These are phyloP conservation scores for Gouania willdenowi DNA, from an alignment of 2,797 vertebrate species.

Conservation along the genomic window DNA sequence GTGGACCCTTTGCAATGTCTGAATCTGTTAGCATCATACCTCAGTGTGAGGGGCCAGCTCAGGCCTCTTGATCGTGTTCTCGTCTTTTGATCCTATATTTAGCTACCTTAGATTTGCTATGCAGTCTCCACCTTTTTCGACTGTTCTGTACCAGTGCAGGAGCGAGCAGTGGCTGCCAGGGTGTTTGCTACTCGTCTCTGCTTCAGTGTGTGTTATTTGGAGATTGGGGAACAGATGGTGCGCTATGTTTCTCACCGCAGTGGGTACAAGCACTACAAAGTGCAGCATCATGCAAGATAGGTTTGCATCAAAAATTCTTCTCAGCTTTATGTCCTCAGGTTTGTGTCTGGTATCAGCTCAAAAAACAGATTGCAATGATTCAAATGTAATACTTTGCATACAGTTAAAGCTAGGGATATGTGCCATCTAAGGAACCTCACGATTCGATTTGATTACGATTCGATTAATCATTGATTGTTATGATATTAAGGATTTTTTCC, in stretches of 20 bases:
- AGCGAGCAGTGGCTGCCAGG: conserved; percentile 27
- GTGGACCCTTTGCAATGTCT: conserved; percentile 47
- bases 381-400: too few species aligned
- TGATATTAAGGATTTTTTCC: too few species aligned
- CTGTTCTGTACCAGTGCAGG: conserved; percentile 40
- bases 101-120: conserved; percentile 27
- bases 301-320: conserved; percentile 45
- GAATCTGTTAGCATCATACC: conserved; percentile 58
- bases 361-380: too few species aligned
- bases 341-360: not conserved
- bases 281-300: conserved; percentile 54
- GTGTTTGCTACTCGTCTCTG: conserved; percentile 40
- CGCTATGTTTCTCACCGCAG: conserved; percentile 48
- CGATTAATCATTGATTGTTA: too few species aligned
- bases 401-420: too few species aligned
- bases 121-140: conserved; percentile 35
- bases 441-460: too few species aligned
- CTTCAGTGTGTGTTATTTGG: conserved; percentile 42
- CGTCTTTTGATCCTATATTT: conserved; percentile 57
- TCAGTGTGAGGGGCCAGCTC: conserved; percentile 29
- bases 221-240: conserved; percentile 66
- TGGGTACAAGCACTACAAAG: conserved; percentile 51
- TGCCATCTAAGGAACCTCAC: too few species aligned
- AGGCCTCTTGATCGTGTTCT: conserved; percentile 57
- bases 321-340: not conserved